Evolutionary conservation across 2,113 vertebrate genomes (phyloP).

Genomic region (Chamaetylas fuelleborni): DNA sequence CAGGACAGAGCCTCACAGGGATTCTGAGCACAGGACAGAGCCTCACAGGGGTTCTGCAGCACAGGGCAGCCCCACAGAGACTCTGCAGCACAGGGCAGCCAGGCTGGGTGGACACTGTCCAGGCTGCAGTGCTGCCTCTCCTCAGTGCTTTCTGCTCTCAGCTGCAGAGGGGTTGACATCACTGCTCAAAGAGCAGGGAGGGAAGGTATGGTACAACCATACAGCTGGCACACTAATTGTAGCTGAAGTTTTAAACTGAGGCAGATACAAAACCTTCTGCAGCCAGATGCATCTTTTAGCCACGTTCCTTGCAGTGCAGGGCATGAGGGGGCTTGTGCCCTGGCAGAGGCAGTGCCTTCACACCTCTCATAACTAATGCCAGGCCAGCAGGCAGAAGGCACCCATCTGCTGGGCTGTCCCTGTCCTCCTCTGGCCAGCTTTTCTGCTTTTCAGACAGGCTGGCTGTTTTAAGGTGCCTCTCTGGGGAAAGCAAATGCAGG

Average conservation of each 20-base stretch:
- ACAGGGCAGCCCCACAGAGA: too few species aligned
- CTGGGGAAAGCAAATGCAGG: not conserved
- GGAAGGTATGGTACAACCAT: not conserved
- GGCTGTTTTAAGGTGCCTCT: not conserved
- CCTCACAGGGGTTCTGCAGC: not conserved
- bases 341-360: not conserved
- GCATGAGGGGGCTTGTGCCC: not conserved
- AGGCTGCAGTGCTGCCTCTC: not conserved
- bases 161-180: not conserved
- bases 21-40: not conserved
- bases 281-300: not conserved
- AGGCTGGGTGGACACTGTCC: not conserved
- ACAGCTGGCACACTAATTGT: not conserved
- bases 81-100: not conserved
- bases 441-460: not conserved
- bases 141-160: not conserved
- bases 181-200: not conserved
- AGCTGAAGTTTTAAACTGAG: not conserved
- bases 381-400: not conserved
- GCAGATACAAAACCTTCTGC: not conserved
- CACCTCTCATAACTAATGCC: not conserved
- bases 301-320: rapidly evolving
- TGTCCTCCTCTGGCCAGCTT: not conserved
- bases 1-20: rapidly evolving
- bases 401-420: not conserved